Conservation (phyloP, 2,797 vertebrate species). For the Aphelocoma californica region DNA sequence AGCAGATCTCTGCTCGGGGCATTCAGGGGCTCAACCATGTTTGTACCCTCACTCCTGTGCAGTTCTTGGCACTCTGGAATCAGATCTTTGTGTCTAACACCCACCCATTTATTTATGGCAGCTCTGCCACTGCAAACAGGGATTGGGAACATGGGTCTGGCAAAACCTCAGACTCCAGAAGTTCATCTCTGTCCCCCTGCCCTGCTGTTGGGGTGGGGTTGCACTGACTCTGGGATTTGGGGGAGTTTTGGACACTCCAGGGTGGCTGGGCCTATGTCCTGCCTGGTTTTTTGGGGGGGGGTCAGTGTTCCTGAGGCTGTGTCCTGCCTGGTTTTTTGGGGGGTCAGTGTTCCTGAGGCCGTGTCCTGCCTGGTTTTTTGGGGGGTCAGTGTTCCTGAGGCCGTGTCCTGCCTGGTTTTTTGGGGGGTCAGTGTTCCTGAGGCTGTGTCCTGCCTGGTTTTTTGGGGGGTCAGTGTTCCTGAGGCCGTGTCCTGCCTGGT, state of each 20-base stretch:
- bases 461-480: not conserved
- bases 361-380: not conserved
- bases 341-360: accelerated
- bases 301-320: not conserved
- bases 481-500: accelerated
- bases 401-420: not conserved
- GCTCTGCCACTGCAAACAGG: accelerated
- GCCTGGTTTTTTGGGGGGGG: not conserved
- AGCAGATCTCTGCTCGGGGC: not conserved
- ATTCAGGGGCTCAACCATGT: accelerated
- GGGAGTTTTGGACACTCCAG: not conserved
- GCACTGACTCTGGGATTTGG: not conserved
- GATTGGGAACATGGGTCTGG: accelerated
- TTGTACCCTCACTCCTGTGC: not conserved
- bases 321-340: too few relatives aligned
- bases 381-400: not conserved
- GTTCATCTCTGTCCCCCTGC: not conserved
- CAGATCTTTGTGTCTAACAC: accelerated
- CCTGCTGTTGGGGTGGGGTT: accelerated
- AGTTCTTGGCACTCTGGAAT: not conserved
- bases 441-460: too few relatives aligned
- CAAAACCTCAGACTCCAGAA: not conserved
- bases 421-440: not conserved
- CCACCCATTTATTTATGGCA: not conserved
- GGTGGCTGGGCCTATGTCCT: not conserved